phyloP scores from a whole-genome alignment of 2,113 vertebrate genomes.

The Dicrurus megarhynchus region DNA sequence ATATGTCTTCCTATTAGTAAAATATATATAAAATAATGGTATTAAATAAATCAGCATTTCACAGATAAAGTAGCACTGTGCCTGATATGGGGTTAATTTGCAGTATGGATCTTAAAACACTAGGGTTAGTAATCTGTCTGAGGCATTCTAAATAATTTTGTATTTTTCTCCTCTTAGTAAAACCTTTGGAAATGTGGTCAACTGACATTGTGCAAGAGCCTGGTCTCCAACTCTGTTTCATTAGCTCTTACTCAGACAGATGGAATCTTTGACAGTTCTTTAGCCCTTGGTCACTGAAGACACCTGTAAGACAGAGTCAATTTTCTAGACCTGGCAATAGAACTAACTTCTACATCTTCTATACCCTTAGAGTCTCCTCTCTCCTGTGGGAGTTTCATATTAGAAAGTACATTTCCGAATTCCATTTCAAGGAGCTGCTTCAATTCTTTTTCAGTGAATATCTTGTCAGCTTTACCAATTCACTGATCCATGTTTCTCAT shows the following conservation, averaged over 20 bases:
- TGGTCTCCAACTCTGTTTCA: not conserved
- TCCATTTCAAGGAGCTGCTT: not conserved
- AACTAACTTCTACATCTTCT: slow-evolving; percentile 68
- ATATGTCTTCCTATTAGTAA: not conserved
- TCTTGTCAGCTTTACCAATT: not conserved
- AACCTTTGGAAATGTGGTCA: not conserved
- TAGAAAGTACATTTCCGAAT: not conserved
- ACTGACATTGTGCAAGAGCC: not conserved
- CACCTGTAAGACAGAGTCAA: slow-evolving; percentile 56
- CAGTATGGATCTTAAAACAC: not conserved
- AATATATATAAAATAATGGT: not conserved
- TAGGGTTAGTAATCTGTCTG: not conserved
- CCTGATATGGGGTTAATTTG: not conserved
- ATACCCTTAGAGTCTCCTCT: not conserved
- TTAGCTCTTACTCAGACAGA: not conserved
- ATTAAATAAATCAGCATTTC: not conserved
- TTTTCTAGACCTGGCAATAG: slow-evolving; percentile 70
- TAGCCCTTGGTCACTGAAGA: slow-evolving; percentile 66
- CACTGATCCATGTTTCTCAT: not conserved
- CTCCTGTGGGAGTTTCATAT: slow-evolving; percentile 60
- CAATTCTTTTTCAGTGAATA: not conserved
- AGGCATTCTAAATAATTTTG: not conserved
- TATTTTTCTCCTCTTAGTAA: not conserved
- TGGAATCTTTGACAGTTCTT: slow-evolving; percentile 46
- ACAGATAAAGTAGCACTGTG: not conserved